Evolutionary conservation across 2,797 vertebrate species (phyloP).

Genomic region (Poeciliopsis paucimaculata): DNA sequence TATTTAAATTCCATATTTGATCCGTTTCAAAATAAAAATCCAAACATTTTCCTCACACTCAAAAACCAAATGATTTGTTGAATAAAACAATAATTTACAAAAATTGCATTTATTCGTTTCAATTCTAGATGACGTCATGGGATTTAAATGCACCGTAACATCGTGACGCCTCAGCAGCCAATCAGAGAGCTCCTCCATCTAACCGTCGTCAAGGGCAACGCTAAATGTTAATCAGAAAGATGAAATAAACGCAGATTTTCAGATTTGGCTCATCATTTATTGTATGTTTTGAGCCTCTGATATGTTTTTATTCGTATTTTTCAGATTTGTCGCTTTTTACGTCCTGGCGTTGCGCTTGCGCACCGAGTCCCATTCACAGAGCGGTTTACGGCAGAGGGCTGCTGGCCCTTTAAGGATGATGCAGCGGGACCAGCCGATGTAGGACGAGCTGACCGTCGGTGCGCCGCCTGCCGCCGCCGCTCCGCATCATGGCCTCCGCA

Average conservation of each 20-base stretch:
- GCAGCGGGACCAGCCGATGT: slow-evolving; percentile 60
- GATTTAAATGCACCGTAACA: not conserved
- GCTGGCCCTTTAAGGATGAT: slow-evolving; percentile 80
- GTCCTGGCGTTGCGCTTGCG: not conserved
- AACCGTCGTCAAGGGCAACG: not conserved
- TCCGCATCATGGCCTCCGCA: slow-evolving; percentile 80
- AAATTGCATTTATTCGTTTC: too few relatives aligned
- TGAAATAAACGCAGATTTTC: not conserved
- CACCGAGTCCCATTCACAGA: slow-evolving; percentile 46
- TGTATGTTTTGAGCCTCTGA: not conserved
- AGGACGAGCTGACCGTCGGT: slow-evolving; percentile 63
- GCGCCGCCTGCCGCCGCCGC: slow-evolving; percentile 40
- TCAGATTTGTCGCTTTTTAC: slow-evolving; percentile 2
- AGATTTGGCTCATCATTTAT: not conserved
- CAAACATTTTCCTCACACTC: too few relatives aligned
- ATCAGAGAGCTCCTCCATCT: not conserved
- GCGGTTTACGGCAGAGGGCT: slow-evolving; percentile 21
- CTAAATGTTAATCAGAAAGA: not conserved
- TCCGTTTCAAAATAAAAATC: too few relatives aligned
- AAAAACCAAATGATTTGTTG: too few relatives aligned
- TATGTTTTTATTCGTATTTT: not conserved
- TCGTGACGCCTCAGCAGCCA: not conserved
- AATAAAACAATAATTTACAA: too few relatives aligned
- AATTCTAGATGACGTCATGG: not conserved
- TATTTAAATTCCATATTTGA: too few relatives aligned